phyloP scores from a whole-genome alignment of 2,888 invertebrate genomes.

The Gastracanthus pulcherrimus region DNA sequence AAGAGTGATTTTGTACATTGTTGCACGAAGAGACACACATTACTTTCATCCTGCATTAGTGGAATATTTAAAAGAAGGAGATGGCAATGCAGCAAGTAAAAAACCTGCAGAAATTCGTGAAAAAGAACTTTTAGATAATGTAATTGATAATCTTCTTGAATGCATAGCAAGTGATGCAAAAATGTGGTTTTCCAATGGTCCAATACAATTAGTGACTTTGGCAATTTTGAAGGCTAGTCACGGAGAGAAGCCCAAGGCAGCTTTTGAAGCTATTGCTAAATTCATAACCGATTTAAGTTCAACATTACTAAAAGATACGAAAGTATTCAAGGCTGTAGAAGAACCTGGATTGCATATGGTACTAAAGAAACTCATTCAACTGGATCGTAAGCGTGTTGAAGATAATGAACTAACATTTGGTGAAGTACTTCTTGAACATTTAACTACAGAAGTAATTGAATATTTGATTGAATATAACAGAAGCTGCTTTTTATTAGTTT shows the following conservation, averaged over 20 bases:
- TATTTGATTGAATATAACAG: conserved; percentile 86
- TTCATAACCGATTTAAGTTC: conserved; percentile 79
- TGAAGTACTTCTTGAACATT: conserved; percentile 78
- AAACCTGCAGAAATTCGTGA: conserved; percentile 83
- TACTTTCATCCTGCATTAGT: conserved; percentile 91
- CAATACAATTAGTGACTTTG: conserved; percentile 84
- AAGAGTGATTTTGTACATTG: conserved; percentile 91
- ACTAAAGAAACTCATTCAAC: conserved; percentile 85
- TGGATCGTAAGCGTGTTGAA: conserved; percentile 80
- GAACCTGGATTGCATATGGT: conserved; percentile 87
- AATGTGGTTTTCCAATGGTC: conserved; percentile 85
- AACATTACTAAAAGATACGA: conserved; percentile 63
- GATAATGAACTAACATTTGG: conserved; percentile 79
- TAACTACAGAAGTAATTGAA: conserved; percentile 80
- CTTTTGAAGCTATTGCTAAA: conserved; percentile 77
- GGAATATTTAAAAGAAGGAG: conserved; percentile 86
- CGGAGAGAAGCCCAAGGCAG: conserved; percentile 75
- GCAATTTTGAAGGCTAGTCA: conserved; percentile 84
- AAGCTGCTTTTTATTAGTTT: conserved; percentile 86
- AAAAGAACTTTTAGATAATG: conserved; percentile 84
- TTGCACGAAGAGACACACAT: conserved; percentile 88
- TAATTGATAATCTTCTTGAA: conserved; percentile 81
- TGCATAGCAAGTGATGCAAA: conserved; percentile 81
- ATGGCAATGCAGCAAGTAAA: conserved; percentile 85
- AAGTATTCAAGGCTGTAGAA: conserved; percentile 80